phyloP scores from a whole-genome alignment of 2,888 invertebrate genomes.

The Spialia ferax region DNA sequence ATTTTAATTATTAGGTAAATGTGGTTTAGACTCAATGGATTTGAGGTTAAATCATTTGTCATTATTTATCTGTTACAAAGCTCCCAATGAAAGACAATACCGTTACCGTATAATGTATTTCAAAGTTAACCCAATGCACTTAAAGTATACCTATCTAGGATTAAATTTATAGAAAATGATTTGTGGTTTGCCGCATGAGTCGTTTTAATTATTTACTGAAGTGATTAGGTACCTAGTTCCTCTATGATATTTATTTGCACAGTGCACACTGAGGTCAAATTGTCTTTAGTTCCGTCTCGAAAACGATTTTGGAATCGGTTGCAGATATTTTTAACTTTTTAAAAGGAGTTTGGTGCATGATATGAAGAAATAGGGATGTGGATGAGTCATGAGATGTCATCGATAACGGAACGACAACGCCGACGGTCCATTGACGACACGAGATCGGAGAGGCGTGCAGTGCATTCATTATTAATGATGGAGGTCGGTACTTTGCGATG shows the following conservation, averaged over 20 bases:
- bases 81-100: slow-evolving; percentile 1
- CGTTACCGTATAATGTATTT: slow-evolving; percentile 2
- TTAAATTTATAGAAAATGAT: slow-evolving; percentile 21
- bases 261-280: neutral
- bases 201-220: slow-evolving; percentile 42
- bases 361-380: neutral
- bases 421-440: slow-evolving; percentile 53
- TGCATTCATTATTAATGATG: slow-evolving; percentile 58
- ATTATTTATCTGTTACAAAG: slow-evolving; percentile 5
- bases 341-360: too few species aligned
- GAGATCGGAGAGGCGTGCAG: slow-evolving; percentile 62
- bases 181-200: slow-evolving; percentile 21
- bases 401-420: slow-evolving; percentile 53
- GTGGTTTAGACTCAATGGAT: slow-evolving; percentile 20
- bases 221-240: neutral
- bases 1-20: slow-evolving; percentile 1
- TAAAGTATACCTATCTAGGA: too few species aligned
- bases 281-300: too few species aligned
- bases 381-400: slow-evolving; percentile 31
- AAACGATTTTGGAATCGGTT: neutral
- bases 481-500: too few species aligned
- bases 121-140: slow-evolving; percentile 1
- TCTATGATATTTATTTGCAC: neutral
- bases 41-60: slow-evolving; percentile 25
- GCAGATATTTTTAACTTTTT: neutral